Base-by-base conservation (phyloP, 2,113 vertebrate species). In the Onychorhynchus coronatus region DNA sequence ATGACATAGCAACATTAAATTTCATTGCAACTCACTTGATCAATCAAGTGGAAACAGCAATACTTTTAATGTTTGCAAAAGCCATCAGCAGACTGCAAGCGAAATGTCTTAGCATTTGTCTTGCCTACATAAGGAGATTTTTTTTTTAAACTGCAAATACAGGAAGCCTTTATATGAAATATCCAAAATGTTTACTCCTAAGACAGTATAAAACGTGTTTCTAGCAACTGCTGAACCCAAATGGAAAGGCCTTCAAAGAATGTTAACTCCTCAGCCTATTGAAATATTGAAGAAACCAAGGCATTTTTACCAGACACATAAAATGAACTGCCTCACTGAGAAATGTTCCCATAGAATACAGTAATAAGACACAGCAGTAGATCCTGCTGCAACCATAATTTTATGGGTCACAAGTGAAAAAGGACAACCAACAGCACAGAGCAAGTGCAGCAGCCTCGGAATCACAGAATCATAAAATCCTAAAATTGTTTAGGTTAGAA, bases 21-120 rank as follows among this genome's bases (percentile, higher is more conserved):
- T 88, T 80, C 81, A 84, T 78, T 63, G 66, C 75, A 92, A 72
- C 79, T 83, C 89, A 92, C 92, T 95, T 89, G 91, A 95, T 97
- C 85, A 91, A 61, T 93, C 92, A 96, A 91, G 85, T 50, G 79
- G 42, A 96, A 97, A 93, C 28, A 77, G 78, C 76, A 92, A 88
- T 68, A 85, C 27, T 91, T 90, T 58, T 61, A 74, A 47, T 84
- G 82, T 88, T 83, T 89, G 79, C 78, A 93, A 73, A 94, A 95
- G 58, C 55, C 74, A 93, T 53, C 73, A 89, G 70, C 59, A 87
- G 71, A 88, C 46, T 35, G n/a, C 27, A 88, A 80, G 84, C 5
- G 4, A 87, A 77, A 73, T 61, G 67, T 31, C 89, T 85, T 79
- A 59, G 42, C 85, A 89, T 95, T 95, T 86, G 67, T 76, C 84